phyloP scores from a whole-genome alignment of 2,797 vertebrate genomes.

The Typhlichthys eigenmanni region DNA sequence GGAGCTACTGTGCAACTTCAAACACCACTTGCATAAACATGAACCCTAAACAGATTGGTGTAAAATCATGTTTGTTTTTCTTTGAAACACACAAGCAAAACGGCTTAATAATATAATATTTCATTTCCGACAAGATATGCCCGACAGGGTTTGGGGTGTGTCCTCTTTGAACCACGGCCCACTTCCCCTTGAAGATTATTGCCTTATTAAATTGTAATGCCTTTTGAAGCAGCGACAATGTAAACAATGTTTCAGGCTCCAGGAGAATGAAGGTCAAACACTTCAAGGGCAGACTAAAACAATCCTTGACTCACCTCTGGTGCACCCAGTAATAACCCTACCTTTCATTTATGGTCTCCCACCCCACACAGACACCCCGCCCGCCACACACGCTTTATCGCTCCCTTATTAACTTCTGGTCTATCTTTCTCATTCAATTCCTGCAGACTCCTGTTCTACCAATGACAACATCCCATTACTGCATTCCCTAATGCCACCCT shows the following conservation, averaged over 20 bases:
- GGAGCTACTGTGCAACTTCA: not conserved
- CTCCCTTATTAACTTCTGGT: not conserved
- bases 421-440: not conserved
- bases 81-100: too few species aligned
- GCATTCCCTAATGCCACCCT: constrained; percentile 32
- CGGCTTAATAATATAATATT: too few species aligned
- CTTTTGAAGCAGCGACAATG: constrained; percentile 28
- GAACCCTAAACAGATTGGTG: too few species aligned
- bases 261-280: constrained; percentile 23
- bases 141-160: not conserved
- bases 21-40: not conserved
- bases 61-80: too few species aligned
- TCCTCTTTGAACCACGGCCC: constrained; percentile 1
- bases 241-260: constrained; percentile 16
- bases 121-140: too few species aligned
- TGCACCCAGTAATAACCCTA: not conserved
- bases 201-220: constrained; percentile 36
- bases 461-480: constrained; percentile 41
- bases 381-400: not conserved
- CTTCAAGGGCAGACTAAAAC: constrained; percentile 31
- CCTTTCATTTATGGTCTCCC: not conserved
- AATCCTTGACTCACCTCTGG: constrained; percentile 6
- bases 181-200: constrained; percentile 35
- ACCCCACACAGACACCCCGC: not conserved
- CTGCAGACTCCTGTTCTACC: constrained; percentile 34